Base-by-base conservation (phyloP, 2,113 vertebrate species). In the Percopsis transmontana region DNA sequence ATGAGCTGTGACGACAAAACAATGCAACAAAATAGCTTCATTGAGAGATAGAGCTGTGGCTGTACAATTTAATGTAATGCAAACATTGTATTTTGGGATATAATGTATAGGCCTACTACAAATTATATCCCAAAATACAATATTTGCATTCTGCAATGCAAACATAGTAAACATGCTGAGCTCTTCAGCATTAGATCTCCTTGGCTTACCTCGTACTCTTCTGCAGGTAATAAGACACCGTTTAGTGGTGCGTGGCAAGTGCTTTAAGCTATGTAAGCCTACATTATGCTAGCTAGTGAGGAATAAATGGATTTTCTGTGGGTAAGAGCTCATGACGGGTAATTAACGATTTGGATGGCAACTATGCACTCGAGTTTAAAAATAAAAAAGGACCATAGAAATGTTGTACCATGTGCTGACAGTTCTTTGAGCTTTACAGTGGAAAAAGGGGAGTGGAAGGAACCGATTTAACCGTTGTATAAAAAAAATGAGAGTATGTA, bases 321-420 rank as follows among this genome's bases (percentile, higher is more conserved):
- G 74, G 54, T 72, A 62, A 58, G 64, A 78, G 66, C 61, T 78
- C 58, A 44, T 82, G 79, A 80, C 75, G 83, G 76, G 69, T 86
- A 86, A 90, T 91, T 89, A 86, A 74, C 56, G 52, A 75, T 60
- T 60, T 9, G 4, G 58, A 73, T 77, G 66, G 66, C 80, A 77
- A 74, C 51, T 24, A 40, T 47, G 51, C 39, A 12, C 58, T 18
- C 16, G 53, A 45, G 19, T 64, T 57, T 18, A 38, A 68, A 66
- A 62, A 56, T 1, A 27, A 8, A 27, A 59, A 62, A 48, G 15
- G 5, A 5, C 48, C 47, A 47, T 53, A 74, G 27, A 27, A 45
- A 59, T 48, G 33, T 62, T 39, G 13, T 24, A 59, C 8, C 56
- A 51, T 45, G 41, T n/a, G 21, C n/a, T 76, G 66, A 40, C 68